Conservation (phyloP, 2,113 vertebrate genomes). For the Anguilla rostrata region DNA sequence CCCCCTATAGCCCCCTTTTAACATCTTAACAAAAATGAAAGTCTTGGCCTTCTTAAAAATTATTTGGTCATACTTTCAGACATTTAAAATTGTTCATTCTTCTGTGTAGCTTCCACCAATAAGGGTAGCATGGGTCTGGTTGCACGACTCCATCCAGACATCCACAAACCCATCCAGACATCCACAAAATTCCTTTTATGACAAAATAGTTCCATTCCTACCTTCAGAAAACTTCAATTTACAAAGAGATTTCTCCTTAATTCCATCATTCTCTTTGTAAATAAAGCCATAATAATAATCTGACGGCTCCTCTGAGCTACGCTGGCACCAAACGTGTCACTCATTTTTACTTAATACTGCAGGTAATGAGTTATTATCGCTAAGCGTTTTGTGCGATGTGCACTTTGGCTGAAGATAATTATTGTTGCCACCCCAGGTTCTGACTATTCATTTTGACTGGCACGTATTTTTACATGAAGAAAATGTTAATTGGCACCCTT, state of each 20-base stretch:
- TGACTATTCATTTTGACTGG: neutral
- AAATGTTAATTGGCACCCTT: constrained; percentile 4
- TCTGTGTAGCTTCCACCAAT: too few relatives aligned
- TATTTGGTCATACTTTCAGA: too few relatives aligned
- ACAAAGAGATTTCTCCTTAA: neutral
- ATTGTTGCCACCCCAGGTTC: neutral
- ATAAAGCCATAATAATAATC: constrained; percentile 9
- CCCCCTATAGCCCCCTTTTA: too few relatives aligned
- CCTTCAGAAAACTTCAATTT: neutral
- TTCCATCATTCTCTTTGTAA: neutral
- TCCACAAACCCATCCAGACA: neutral
- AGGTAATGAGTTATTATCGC: constrained; percentile 11
- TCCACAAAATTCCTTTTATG: neutral
- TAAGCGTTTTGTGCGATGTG: neutral
- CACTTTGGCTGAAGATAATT: neutral
- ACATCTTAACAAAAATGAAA: too few relatives aligned
- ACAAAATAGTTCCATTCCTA: neutral
- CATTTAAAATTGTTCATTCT: too few relatives aligned
- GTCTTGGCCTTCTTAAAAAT: too few relatives aligned
- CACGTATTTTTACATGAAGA: neutral
- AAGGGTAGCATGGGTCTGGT: too few relatives aligned
- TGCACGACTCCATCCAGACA: neutral
- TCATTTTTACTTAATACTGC: constrained; percentile 5
- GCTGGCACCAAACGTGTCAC: neutral
- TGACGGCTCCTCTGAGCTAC: neutral